Evolutionary conservation across 2,113 vertebrate genomes (phyloP), one percentile per base, ranked within the genome.

Genomic region (Cynoglossus semilaevis): DNA sequence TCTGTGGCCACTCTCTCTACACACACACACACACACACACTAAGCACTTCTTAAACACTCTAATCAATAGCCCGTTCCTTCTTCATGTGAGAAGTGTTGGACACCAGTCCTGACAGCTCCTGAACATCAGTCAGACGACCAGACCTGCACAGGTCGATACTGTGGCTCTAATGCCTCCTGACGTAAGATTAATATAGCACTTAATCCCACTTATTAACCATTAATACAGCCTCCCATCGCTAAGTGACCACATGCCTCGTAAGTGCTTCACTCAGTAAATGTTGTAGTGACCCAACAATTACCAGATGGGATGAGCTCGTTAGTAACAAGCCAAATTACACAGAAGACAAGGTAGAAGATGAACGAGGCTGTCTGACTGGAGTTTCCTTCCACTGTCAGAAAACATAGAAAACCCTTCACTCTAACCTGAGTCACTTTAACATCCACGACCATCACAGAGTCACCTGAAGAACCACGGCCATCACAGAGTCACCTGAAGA

Each of bases 141-240:
- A 43, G 50, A 70, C 53, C 47, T 41, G 37, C 16, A 50, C 9
- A 64, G 55, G 74, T 83, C 70, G 64, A 85, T 79, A 48, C 15
- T 17, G 45, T 40, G 72, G 58, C 9, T 48, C 29, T 57, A 47
- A 64, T 64, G 67, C 56, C 58, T 63, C 56, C 49, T 49, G 51
- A 64, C 19, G 11, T 53, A 49, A 14, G 18, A 34, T 69, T 62
- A 69, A 67, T 54, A 73, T 68, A 62, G 49, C 43, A 58, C 58
- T 55, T 16, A 47, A 47, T 16, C 36, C n/a, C 60, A 63, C 57
- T 64, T 63, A 74, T 58, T 66, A 68, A 62, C 44, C 69, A 70
- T 68, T 77, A 65, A 71, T 54, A 63, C 75, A 73, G 56, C 67
- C 42, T 52, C n/a, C n/a, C n/a, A n/a, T 57, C 56, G 34, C 42